Base-by-base conservation (phyloP, 1,140 invertebrate species). In the Zaprionus kolodkinae region DNA sequence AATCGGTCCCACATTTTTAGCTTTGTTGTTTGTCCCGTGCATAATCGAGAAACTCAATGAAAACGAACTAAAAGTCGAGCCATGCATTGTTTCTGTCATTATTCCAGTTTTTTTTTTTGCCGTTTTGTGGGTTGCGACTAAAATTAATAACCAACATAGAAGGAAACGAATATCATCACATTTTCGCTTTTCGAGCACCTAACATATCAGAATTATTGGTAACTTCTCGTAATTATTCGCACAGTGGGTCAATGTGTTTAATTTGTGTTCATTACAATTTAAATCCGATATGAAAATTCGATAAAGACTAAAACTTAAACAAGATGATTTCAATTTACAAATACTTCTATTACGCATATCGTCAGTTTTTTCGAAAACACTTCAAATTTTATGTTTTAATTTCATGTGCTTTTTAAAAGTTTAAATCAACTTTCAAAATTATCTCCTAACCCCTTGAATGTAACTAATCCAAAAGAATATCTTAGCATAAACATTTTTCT, bases 391-490 rank as follows among this genome's bases (percentile, higher is more conserved):
- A 17, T 61, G 65, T 63, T 33, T 50, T 21, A 65, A 35, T 21
- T 10, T 57, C 57, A 52, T 62, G 40, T 40, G 69, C 54, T 62
- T 45, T 50, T 57, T 25, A 43, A 57, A 62, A 54, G 25, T 50
- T 63, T 9, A 57, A 65, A 36, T 56, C 35, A 63, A 38, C 12
- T 64, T 78, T 85, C 27, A 9, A 57, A 27, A 65, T 73, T 57
- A 62, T 50, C 30, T 64, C 45, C 45, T 50, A 50, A 68, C 64
- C 64, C 67, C 27, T 40, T 69, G 38, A 75, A 71, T 90, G 85
- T 88, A 68, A 84, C 81, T 89, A 88, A 88, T 88, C 56, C 54
- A 25, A 30, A 69, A 43, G 45, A 76, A 54, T 57, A 78, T 78
- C 63, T 55, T 76, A 76, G 78, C 72, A 68, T 79, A 81, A 79